Conservation (phyloP, 1,140 invertebrate genomes). For the Heliconius hermathena region DNA sequence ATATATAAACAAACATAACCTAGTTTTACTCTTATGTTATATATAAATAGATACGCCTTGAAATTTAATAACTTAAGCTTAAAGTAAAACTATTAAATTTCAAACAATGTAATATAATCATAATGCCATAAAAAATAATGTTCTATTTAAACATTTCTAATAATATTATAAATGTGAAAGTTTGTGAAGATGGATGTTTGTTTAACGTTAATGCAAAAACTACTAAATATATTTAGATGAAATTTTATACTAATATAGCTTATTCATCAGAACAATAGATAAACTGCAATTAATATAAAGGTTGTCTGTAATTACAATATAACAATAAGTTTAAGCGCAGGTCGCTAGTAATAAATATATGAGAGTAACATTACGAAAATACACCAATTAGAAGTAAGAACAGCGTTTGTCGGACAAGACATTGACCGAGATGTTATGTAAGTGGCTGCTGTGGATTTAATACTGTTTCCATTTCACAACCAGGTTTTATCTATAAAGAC, state of each 20-base stretch:
- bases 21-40: too few relatives aligned
- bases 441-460: conserved; percentile 29
- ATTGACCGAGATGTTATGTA: conserved; percentile 50
- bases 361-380: conserved; percentile 35
- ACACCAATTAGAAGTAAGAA: conserved; percentile 34
- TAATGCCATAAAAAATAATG: conserved; percentile 3
- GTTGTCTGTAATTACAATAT: too few relatives aligned
- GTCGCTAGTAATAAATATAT: neutral
- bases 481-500: conserved; percentile 17
- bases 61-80: neutral
- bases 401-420: conserved; percentile 36
- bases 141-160: neutral
- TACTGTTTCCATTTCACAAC: conserved; percentile 28
- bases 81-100: conserved; percentile 9
- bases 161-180: too few relatives aligned
- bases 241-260: too few relatives aligned
- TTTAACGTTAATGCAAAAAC: too few relatives aligned
- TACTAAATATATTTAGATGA: too few relatives aligned
- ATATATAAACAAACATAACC: too few relatives aligned
- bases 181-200: too few relatives aligned
- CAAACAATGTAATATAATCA: neutral
- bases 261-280: too few relatives aligned
- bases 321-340: too few relatives aligned
- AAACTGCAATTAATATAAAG: too few relatives aligned
- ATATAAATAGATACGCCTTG: too few relatives aligned